Conservation (phyloP, 2,797 vertebrate species). For the Sternarchorhynchus goeldii region DNA sequence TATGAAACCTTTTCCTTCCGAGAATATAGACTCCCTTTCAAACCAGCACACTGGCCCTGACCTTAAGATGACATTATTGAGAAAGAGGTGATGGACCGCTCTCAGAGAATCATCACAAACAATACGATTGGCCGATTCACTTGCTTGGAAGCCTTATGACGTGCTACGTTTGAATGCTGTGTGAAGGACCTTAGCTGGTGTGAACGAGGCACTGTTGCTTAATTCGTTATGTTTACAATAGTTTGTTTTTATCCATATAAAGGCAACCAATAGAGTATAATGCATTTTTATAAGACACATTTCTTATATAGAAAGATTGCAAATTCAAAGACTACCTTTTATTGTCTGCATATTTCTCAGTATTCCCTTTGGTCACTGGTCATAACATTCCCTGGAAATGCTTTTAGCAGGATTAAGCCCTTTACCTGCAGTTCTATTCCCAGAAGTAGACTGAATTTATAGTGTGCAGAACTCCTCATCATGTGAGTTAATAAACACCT, state of each 20-base stretch:
- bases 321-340: not conserved
- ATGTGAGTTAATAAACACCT: conserved; percentile 43
- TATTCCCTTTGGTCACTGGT: conserved; percentile 18
- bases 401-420: conserved; percentile 6
- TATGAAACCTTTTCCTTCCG: conserved; percentile 72
- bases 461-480: conserved; percentile 30
- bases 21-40: conserved; percentile 66
- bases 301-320: not conserved
- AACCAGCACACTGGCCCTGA: conserved; percentile 59
- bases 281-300: not conserved
- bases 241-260: not conserved
- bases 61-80: conserved; percentile 61
- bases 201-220: not conserved
- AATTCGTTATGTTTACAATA: conserved; percentile 6
- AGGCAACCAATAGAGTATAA: not conserved
- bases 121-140: conserved; percentile 34
- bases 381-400: conserved; percentile 40
- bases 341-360: conserved; percentile 19
- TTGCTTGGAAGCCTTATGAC: conserved; percentile 41
- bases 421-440: conserved; percentile 35
- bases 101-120: conserved; percentile 27
- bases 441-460: conserved; percentile 18
- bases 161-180: conserved; percentile 24
- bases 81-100: conserved; percentile 41
- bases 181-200: not conserved